Conservation (phyloP, 2,113 vertebrate species). For the Romanogobio albipinnatus region DNA sequence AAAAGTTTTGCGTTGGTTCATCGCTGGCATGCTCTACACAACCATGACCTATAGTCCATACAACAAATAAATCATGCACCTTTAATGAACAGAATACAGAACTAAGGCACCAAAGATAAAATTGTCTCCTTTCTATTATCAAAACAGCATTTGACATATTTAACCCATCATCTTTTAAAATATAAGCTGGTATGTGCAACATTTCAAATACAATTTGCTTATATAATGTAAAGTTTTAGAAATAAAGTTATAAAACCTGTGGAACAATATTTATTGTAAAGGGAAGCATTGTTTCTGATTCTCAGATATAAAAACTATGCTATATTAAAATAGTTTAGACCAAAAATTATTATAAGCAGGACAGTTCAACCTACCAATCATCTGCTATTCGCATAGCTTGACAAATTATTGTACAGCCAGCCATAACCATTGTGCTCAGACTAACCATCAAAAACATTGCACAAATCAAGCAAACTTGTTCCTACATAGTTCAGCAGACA, state of each 20-base stretch:
- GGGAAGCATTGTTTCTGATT: neutral
- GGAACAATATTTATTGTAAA: neutral
- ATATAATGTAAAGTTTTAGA: neutral
- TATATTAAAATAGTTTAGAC: neutral
- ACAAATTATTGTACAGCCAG: neutral
- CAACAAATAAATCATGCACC: neutral
- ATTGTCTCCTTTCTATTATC: neutral
- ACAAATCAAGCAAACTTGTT: slow-evolving; percentile 22
- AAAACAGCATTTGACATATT: neutral
- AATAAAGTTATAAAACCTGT: neutral
- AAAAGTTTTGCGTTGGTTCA: neutral
- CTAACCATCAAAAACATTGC: neutral
- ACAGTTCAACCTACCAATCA: neutral
- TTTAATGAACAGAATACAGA: neutral
- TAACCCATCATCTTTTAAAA: neutral
- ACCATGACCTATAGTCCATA: neutral
- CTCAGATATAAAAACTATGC: neutral
- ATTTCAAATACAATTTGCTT: neutral
- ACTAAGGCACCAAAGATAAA: neutral
- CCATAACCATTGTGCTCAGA: neutral
- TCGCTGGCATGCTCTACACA: neutral
- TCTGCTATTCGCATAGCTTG: neutral
- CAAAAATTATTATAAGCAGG: neutral
- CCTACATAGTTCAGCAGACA: neutral
- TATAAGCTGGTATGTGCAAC: neutral